Evolutionary conservation across 2,888 invertebrate genomes (phyloP), one percentile per base, ranked within the genome.

Genomic region (Pristionchus mayeri): DNA sequence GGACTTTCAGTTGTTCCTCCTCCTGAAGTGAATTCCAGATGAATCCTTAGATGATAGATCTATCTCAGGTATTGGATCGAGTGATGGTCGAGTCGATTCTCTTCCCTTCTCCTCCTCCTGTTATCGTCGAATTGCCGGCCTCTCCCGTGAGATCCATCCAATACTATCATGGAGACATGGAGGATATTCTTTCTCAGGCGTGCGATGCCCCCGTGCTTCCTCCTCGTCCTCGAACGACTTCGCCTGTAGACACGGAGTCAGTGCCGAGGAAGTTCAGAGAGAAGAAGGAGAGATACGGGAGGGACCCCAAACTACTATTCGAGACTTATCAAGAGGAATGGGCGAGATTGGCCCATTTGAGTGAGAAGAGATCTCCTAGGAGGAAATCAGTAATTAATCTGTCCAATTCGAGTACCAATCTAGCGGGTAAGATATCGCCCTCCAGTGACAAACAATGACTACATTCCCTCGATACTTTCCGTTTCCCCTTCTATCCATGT

Each of bases 321-420:
- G 92, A 90, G 78, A 92, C 92, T 21, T 92, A 92, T 86, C 90
- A 91, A 50, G 90, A 90, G 76, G 92, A 92, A 86, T 92, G 92
- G 92, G 90, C 90, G 34, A 85, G 92, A 85, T 82, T 92, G 57
- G 91, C 92, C 76, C 86, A 91, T 30, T 81, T 90, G 27, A 88
- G 88, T 2, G 90, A 88, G 75, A 88, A 86, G 48, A 85, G 87
- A 57, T 87, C 88, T 24, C 86, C 87, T 3, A 84, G 89, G 24
- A 83, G 89, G 83, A 88, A 88, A 60, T 89, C 89, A 21, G 87
- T 89, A 0, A 63, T 89, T 48, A 87, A 87, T 54, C 50, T 87
- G 16, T 80, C 88, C 6, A 16, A 30, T 30, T 82, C 81, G 48
- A 63, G 30, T 82, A 40, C 30, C n/a, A 82, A 82, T 63, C 48